Evolutionary conservation across 2,797 vertebrate species (phyloP), one percentile per base, ranked within the genome.

Genomic region (Esox masquinongy): DNA sequence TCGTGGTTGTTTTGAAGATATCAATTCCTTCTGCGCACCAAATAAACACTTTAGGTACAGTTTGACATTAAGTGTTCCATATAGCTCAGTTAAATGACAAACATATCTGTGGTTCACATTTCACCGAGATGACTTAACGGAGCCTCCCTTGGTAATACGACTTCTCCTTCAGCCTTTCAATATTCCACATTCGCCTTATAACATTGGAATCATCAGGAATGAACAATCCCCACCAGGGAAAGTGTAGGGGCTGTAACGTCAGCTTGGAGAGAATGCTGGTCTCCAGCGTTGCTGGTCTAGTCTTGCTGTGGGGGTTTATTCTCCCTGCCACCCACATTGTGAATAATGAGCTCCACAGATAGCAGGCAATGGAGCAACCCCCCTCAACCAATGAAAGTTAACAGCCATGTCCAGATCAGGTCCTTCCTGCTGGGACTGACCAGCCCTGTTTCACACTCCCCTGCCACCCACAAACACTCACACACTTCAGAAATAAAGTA

Each of bases 371-470:
- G 85, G 86, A 87, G 88, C 88, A 49, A 84, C 90, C 49, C 72
- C n/a, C 86, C 87, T 91, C 88, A 85, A 75, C 90, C 94, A 94
- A 95, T 90, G 91, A 91, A 93, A 94, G 83, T 90, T 93, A 95
- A 94, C 91, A 94, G 88, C 92, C 92, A 84, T 89, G 90, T 94
- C 92, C 92, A 93, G 88, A 92, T 90, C 82, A 90, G 89, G 89
- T 89, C 87, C 86, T 91, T 91, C 92, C 91, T 89, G 92, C 93
- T 93, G 93, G 78, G 92, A 84, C 90, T 90, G 85, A 91, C 88
- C 90, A 85, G 82, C 82, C 80, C 72, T 84, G 84, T 83, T 88
- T 88, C 74, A 84, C 89, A 87, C 89, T 90, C 85, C 86, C 84
- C 77, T 73, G 88, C 77, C 68, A 77, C 72, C 68, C 78, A 76